These are phyloP conservation scores for Pitta sordida DNA, from an alignment of 2,113 vertebrate genomes.

Conservation along the genomic window DNA sequence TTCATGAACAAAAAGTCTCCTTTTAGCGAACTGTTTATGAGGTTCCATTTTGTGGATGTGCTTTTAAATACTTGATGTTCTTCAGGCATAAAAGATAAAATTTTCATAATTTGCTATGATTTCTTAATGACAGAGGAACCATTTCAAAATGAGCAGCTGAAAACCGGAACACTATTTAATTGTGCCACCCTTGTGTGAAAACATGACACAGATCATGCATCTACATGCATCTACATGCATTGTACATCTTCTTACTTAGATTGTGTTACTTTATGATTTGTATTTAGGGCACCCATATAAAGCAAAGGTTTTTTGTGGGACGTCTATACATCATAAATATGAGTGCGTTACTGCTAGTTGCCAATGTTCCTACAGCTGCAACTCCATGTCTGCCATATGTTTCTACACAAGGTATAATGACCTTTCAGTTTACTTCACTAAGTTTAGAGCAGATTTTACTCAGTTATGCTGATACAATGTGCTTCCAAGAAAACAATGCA, in stretches of 20 bases:
- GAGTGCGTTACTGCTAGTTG: background rate
- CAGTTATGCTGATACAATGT: background rate
- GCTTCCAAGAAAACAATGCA: background rate
- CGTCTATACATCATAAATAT: fast-evolving
- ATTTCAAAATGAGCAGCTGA: background rate
- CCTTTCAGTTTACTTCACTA: background rate
- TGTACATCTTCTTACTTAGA: background rate
- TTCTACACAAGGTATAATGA: background rate
- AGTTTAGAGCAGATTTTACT: background rate
- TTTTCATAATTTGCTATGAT: background rate
- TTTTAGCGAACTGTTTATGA: fast-evolving
- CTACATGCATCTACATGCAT: too few relatives aligned
- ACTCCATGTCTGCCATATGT: background rate
- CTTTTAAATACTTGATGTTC: background rate
- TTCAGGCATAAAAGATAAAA: background rate
- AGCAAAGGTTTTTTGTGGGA: background rate
- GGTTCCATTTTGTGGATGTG: background rate
- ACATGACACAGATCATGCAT: background rate
- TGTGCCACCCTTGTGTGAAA: background rate
- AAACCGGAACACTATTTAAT: background rate
- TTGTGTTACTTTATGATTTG: background rate
- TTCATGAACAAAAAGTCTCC: background rate
- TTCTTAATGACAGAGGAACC: background rate
- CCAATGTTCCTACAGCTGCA: background rate
- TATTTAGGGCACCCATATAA: background rate